Conservation (phyloP, 2,113 vertebrate genomes). For the Lagenorhynchus albirostris region DNA sequence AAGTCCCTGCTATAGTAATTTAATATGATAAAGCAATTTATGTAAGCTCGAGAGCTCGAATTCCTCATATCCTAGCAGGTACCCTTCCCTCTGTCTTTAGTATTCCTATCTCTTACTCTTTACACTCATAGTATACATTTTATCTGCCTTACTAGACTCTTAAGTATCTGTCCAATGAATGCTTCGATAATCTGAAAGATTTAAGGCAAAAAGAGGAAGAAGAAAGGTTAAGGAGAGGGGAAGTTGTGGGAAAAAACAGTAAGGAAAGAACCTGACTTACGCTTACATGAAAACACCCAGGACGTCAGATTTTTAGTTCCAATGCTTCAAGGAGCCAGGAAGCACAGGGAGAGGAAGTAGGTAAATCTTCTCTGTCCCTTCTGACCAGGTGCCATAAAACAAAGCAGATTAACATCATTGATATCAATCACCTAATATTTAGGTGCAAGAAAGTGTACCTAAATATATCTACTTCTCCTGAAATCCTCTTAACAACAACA, state of each 20-base stretch:
- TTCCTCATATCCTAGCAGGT: not conserved
- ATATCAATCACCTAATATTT: not conserved
- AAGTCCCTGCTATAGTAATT: not conserved
- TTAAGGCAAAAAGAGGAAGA: not conserved
- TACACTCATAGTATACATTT: not conserved
- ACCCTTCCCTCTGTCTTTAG: not conserved
- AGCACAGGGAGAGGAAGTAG: not conserved
- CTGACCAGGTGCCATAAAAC: slow-evolving; percentile 4
- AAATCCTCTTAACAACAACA: slow-evolving; percentile 12
- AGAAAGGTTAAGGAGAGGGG: not conserved
- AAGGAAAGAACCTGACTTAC: not conserved
- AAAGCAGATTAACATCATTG: not conserved
- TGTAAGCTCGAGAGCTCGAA: not conserved
- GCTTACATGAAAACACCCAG: slow-evolving; percentile 21
- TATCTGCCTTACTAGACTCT: not conserved
- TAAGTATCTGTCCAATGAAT: not conserved
- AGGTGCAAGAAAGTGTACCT: not conserved
- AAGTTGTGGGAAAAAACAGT: not conserved
- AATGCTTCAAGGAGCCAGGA: not conserved
- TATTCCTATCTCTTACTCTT: not conserved
- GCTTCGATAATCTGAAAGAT: not conserved
- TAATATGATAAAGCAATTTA: not conserved
- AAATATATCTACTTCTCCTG: not conserved
- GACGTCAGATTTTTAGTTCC: not conserved
- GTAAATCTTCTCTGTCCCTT: not conserved